Evolutionary conservation across 2,113 vertebrate species (phyloP), one percentile per base, ranked within the genome.

Genomic region (Cephalopterus ornatus): DNA sequence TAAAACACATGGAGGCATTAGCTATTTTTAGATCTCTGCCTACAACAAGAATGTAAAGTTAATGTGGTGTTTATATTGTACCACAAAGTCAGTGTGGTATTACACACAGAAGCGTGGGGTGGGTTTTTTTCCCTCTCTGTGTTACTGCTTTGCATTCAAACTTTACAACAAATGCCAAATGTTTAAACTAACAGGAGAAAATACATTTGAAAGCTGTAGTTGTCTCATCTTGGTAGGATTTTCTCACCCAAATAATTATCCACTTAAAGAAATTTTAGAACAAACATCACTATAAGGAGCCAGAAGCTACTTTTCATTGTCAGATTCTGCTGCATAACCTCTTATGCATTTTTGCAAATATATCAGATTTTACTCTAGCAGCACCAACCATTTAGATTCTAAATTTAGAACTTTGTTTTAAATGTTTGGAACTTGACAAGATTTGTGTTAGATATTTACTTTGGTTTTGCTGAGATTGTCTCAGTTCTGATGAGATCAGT

Each of bases 91-190:
- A 0, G 16, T 30, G 47, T 30, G 33, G 47, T 47, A 17, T 47
- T 77, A 18, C 12, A 4, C 12, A 50, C 8, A 78, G 44, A 84
- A 11, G 10, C 0, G 0, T 23, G 28, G 4, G 5, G 7, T 33
- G 9, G 1, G 23, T 10, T 6, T 30, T 55, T 76, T 49, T 49
- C 42, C 18, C 20, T 20, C 12, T 62, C 13, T 8, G 1, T 41
- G 41, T 75, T 71, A 63, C n/a, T 68, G 44, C 32, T 85, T 85
- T 66, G 24, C 19, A 70, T 58, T 92, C 44, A 37, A 50, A 49
- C 33, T 89, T 67, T 18, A 44, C 28, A 85, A 68, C 8, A 85
- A 71, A 55, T 2, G 3, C 6, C 27, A 59, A 71, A 71, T 14
- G 6, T 65, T 33, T 16, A 63, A 59, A 52, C 14, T 33, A 50